Evolutionary conservation across 1,140 invertebrate species (phyloP).

Genomic region (Micrasema longulum): DNA sequence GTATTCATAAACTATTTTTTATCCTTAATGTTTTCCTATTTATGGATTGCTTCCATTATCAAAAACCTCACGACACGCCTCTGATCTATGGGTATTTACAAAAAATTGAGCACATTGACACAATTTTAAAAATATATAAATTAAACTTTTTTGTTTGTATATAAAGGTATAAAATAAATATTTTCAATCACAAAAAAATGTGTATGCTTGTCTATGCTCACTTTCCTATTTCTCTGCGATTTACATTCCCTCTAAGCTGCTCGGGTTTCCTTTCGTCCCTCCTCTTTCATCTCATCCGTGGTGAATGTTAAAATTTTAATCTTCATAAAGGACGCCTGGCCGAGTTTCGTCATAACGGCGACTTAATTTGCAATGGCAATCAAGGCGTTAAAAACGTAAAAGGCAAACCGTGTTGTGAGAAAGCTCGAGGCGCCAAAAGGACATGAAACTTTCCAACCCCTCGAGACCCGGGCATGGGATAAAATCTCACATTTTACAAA

Average conservation of each 20-base stretch:
- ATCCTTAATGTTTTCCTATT: no score
- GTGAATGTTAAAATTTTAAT: slow-evolving; percentile 55
- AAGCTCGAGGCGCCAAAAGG: slow-evolving; percentile 1
- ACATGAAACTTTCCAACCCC: slow-evolving; percentile 20
- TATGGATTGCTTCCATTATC: no score
- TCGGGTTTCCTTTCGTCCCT: slow-evolving; percentile 10
- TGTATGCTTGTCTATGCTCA: no score
- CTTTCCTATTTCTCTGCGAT: slow-evolving; percentile 20
- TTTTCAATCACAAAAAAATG: no score
- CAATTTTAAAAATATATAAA: no score
- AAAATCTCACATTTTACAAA: no score
- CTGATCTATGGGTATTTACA: no score
- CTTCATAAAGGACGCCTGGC: slow-evolving; percentile 49
- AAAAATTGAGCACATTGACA: no score
- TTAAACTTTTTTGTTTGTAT: no score
- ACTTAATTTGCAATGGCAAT: slow-evolving; percentile 54
- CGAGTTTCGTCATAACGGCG: slow-evolving; percentile 47
- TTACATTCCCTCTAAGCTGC: slow-evolving; percentile 4
- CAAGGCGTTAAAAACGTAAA: slow-evolving; percentile 53
- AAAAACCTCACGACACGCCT: no score
- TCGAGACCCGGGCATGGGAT: background rate
- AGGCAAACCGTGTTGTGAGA: slow-evolving; percentile 47
- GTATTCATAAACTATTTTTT: no score
- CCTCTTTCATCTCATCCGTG: slow-evolving; percentile 36
- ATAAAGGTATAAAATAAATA: no score